Evolutionary conservation across 2,113 vertebrate genomes (phyloP).

Genomic region (Zosterops hypoxanthus): DNA sequence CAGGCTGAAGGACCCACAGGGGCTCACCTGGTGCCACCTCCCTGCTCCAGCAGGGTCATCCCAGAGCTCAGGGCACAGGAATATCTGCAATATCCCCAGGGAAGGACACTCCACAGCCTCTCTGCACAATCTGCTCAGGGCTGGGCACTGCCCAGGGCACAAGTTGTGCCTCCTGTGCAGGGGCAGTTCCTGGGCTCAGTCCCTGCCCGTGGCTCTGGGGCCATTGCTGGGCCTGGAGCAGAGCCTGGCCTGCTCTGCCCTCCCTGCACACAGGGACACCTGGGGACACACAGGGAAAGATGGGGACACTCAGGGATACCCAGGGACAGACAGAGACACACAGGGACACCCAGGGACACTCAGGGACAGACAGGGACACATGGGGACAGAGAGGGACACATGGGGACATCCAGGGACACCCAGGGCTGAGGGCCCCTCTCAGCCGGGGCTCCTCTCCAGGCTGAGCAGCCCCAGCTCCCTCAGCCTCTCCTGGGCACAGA

Average conservation of each 20-base stretch:
- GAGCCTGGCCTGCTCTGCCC: too few relatives aligned
- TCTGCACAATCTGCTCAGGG: neutral
- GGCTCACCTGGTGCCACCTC: neutral
- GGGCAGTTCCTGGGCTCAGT: too few relatives aligned
- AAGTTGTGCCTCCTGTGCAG: neutral
- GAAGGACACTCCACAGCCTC: neutral
- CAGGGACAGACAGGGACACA: neutral
- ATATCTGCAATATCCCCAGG: neutral
- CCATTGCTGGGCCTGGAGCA: too few relatives aligned
- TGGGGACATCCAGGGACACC: neutral
- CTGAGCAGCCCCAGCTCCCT: too few relatives aligned
- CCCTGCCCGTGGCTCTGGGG: too few relatives aligned
- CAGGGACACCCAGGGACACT: too few relatives aligned
- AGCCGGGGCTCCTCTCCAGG: too few relatives aligned
- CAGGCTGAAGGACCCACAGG: fast-evolving
- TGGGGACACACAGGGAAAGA: too few relatives aligned
- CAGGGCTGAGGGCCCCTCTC: too few relatives aligned
- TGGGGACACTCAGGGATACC: too few relatives aligned
- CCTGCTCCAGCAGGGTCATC: neutral
- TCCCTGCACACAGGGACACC: too few relatives aligned
- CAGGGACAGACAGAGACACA: too few relatives aligned
- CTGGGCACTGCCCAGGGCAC: neutral
- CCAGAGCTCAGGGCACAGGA: neutral
- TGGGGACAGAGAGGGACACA: neutral
- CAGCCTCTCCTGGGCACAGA: neutral